These are phyloP conservation scores for Micromussa lordhowensis DNA, from an alignment of 92 coral and sea anemone genomes.

Conservation along the genomic window DNA sequence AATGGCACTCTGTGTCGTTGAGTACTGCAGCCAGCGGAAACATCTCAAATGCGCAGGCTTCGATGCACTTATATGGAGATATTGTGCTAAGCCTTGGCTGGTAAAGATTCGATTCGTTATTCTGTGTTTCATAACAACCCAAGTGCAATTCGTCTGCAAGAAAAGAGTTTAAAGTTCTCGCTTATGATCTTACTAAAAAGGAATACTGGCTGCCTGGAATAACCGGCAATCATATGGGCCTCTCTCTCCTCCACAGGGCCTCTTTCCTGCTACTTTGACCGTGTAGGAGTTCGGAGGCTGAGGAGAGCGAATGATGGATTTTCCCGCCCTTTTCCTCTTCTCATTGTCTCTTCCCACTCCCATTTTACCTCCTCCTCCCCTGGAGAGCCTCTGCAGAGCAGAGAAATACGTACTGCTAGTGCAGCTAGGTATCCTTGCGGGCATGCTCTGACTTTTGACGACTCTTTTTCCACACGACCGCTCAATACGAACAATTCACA, in stretches of 20 bases:
- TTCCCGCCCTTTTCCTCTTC: too few relatives aligned
- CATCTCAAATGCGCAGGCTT: constrained; percentile 63
- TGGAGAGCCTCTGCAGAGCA: too few relatives aligned
- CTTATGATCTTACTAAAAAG: background rate
- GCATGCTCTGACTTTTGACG: background rate
- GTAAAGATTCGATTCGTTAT: constrained; percentile 3
- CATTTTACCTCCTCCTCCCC: too few relatives aligned
- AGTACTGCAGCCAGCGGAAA: constrained; percentile 76
- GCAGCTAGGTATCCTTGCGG: background rate
- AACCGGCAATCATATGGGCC: too few relatives aligned
- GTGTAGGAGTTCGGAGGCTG: too few relatives aligned
- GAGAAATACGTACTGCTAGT: too few relatives aligned
- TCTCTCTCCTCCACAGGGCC: too few relatives aligned
- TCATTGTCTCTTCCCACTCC: too few relatives aligned
- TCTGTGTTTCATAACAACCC: constrained; percentile 36
- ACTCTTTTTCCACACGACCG: background rate
- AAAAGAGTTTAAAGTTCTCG: background rate
- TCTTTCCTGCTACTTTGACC: too few relatives aligned
- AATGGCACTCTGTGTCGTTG: constrained; percentile 67
- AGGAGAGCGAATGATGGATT: too few relatives aligned
- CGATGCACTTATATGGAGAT: constrained; percentile 48
- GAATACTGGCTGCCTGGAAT: too few relatives aligned
- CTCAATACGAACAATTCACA: background rate
- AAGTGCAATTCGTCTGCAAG: constrained; percentile 24
- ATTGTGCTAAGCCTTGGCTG: background rate